These are phyloP conservation scores for Pleuronectes platessa DNA, from an alignment of 2,113 vertebrate genomes.

Conservation along the genomic window DNA sequence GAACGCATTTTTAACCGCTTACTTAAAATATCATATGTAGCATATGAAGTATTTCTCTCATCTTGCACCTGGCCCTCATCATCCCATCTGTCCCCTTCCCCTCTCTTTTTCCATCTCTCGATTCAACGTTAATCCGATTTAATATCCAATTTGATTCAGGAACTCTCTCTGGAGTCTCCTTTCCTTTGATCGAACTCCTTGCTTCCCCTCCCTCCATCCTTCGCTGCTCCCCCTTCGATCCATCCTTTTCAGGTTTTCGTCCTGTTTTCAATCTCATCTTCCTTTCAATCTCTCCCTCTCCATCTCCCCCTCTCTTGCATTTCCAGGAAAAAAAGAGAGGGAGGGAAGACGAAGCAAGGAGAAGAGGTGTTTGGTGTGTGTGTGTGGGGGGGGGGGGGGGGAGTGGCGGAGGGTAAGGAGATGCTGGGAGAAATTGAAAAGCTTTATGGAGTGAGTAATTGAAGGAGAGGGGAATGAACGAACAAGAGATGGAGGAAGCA, in stretches of 20 bases:
- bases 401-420: not conserved
- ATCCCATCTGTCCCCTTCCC: not conserved
- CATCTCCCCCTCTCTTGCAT: slow-evolving; percentile 4
- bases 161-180: slow-evolving; percentile 67
- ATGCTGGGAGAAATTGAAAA: slow-evolving; percentile 42
- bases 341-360: not conserved
- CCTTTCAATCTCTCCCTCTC: slow-evolving; percentile 13
- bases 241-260: slow-evolving; percentile 58
- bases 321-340: slow-evolving; percentile 29
- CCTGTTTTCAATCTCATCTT: slow-evolving; percentile 57
- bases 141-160: slow-evolving; percentile 75
- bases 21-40: slow-evolving; percentile 36
- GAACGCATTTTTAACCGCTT: slow-evolving; percentile 34
- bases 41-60: slow-evolving; percentile 28
- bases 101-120: slow-evolving; percentile 28
- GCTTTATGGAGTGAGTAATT: slow-evolving; percentile 38
- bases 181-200: slow-evolving; percentile 66
- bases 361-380: not conserved
- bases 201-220: slow-evolving; percentile 39
- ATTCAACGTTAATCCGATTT: slow-evolving; percentile 77
- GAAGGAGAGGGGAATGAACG: slow-evolving; percentile 8
- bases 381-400: not conserved
- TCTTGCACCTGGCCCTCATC: slow-evolving; percentile 29
- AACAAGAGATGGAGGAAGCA: slow-evolving; percentile 23
- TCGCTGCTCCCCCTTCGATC: slow-evolving; percentile 36